Conservation (phyloP, 1,140 invertebrate genomes). For the fruit fly (Drosophila melanogaster) region Release_6_plus_ISO1_MT NT_037436.4:529501-530000, state of each 20-base stretch:
- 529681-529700: conserved; percentile 30
- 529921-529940: conserved; percentile 2
- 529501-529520: not conserved
- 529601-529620: conserved; percentile 7
- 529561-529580: conserved; percentile 9
- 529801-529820: conserved; percentile 38
- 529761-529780: conserved; percentile 18
- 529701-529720: conserved; percentile 19
- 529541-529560: conserved; percentile 20
- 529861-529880: conserved; percentile 25
- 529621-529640: conserved; percentile 12
- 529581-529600: not conserved
- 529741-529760: conserved; percentile 25
- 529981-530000: conserved; percentile 45
- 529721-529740: conserved; percentile 4
- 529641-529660: conserved; percentile 8
- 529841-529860: conserved; percentile 16
- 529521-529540: not conserved
- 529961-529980: conserved; percentile 34
- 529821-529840: conserved; percentile 40
- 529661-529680: conserved; percentile 9
- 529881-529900: not conserved
- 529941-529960: conserved; percentile 27
- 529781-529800: conserved; percentile 9
- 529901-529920: conserved; percentile 30